Percentiles rank a stretch among this genome's conserved stretches.
Evolutionary conservation across 2,797 vertebrate genomes (phyloP).

Genomic region (Cryptoblepharus egeriae): DNA sequence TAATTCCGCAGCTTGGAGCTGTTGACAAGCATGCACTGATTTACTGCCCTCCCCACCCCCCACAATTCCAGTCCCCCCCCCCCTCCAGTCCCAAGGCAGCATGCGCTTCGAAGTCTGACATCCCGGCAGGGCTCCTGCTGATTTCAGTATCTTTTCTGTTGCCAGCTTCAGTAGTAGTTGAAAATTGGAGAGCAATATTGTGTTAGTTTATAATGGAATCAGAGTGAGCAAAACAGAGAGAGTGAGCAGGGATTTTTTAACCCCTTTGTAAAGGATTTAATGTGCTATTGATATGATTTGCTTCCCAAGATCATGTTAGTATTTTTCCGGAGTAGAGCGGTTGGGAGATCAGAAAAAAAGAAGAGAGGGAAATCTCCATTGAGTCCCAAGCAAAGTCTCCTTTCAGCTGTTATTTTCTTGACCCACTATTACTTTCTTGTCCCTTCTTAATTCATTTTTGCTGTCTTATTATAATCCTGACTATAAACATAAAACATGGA

Average conservation of each 20-base stretch:
- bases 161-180: constrained; percentile 63
- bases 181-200: constrained; percentile 74
- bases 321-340: constrained; percentile 47
- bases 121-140: constrained; percentile 72
- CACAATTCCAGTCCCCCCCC: constrained; percentile 44
- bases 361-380: constrained; percentile 30
- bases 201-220: constrained; percentile 74
- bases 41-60: constrained; percentile 84
- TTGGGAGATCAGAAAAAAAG: constrained; percentile 22
- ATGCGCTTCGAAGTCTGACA: constrained; percentile 73
- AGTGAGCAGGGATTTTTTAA: constrained; percentile 43
- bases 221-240: constrained; percentile 1
- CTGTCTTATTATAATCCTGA: constrained; percentile 52
- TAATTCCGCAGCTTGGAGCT: constrained; percentile 91
- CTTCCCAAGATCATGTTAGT: constrained; percentile 15
- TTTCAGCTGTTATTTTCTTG: constrained; percentile 28
- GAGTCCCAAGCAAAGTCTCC: constrained; percentile 32
- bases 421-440: constrained; percentile 36
- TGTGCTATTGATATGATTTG: constrained; percentile 55
- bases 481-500: constrained; percentile 44
- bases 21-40: constrained; percentile 99
- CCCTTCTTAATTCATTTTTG: constrained; percentile 63
- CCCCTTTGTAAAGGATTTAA: constrained; percentile 43
- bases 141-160: constrained; percentile 75
- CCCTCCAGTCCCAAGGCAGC: constrained; percentile 70